Conservation (phyloP, 2,797 vertebrate species). For the Coregonus sp. region DNA sequence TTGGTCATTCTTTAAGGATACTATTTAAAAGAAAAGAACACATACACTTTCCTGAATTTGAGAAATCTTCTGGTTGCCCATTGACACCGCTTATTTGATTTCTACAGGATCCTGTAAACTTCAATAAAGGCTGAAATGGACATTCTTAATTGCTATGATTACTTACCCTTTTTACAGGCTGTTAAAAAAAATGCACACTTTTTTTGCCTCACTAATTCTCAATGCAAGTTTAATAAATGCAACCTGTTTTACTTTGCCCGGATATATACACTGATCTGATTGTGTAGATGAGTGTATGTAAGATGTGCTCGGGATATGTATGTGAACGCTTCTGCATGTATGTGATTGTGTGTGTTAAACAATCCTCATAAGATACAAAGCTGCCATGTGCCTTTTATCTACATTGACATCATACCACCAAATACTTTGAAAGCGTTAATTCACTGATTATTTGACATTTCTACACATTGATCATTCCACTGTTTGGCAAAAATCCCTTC, state of each 20-base stretch:
- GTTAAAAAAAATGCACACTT: constrained; percentile 74
- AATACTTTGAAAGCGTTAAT: constrained; percentile 57
- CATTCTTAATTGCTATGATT: constrained; percentile 86
- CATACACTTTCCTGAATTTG: constrained; percentile 79
- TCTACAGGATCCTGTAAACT: constrained; percentile 86
- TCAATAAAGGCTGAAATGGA: constrained; percentile 91
- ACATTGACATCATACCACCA: constrained; percentile 49
- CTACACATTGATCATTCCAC: constrained; percentile 60
- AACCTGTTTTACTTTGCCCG: constrained; percentile 59
- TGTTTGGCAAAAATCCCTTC: constrained; percentile 40
- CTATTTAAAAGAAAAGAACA: constrained; percentile 82
- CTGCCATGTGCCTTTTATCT: constrained; percentile 73
- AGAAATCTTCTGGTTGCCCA: constrained; percentile 83
- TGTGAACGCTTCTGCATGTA: constrained; percentile 60
- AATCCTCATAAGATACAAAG: constrained; percentile 66
- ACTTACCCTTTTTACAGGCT: constrained; percentile 85
- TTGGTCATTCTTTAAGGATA: constrained; percentile 89
- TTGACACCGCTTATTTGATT: constrained; percentile 87
- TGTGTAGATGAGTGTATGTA: constrained; percentile 34
- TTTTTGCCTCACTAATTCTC: constrained; percentile 81
- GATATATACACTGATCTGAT: constrained; percentile 47
- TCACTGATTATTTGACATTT: constrained; percentile 60
- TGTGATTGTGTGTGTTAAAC: constrained; percentile 64
- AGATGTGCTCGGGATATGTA: constrained; percentile 41
- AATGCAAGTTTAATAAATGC: constrained; percentile 84